Evolutionary conservation across 2,888 invertebrate genomes (phyloP), one percentile per base, ranked within the genome.

Genomic region (Drosophila nigricruria): DNA sequence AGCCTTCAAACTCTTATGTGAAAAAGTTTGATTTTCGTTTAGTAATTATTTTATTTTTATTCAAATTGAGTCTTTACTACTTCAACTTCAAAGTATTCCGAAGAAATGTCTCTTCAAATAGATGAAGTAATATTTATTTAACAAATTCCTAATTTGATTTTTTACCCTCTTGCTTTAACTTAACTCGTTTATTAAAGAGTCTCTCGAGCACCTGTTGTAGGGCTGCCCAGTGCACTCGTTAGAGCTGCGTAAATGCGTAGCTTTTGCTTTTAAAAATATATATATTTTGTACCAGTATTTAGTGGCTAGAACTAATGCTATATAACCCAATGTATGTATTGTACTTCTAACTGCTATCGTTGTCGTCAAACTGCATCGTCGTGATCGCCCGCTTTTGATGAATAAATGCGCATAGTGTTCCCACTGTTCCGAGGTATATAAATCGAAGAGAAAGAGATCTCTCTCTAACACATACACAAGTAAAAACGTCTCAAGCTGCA

Each of bases 351-450:
- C 57, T 77, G 88, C 84, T 86, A 80, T 84, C 84, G 73, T 86
- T 84, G 88, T 88, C 77, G 77, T 82, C 88, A 70, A 84, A 73
- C 66, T 60, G 50, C 73, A 73, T 70, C 60, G 66, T 69, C 71
- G 59, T 70, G 86, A 61, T 53, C 65, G 73, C 58, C 75, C 72
- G 71, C 80, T 76, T 73, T 64, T 72, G 84, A 70, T 83, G 81
- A 86, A 84, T 71, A 84, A 84, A 88, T 66, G 71, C 67, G 77
- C 90, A 89, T 93, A 92, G 92, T 86, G 91, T 92, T 93, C 88
- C 93, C 92, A 92, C 92, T 91, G 89, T 89, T 91, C 81, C 92
- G 93, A 92, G 92, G 93, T 93, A 93, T 83, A 90, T 88, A 61
- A 58, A 43, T 56, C 27, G 50, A 34, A 42, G 36, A 16, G 23